phyloP scores from a whole-genome alignment of 2,888 invertebrate genomes.

The Lasioglossum zephyrum region DNA sequence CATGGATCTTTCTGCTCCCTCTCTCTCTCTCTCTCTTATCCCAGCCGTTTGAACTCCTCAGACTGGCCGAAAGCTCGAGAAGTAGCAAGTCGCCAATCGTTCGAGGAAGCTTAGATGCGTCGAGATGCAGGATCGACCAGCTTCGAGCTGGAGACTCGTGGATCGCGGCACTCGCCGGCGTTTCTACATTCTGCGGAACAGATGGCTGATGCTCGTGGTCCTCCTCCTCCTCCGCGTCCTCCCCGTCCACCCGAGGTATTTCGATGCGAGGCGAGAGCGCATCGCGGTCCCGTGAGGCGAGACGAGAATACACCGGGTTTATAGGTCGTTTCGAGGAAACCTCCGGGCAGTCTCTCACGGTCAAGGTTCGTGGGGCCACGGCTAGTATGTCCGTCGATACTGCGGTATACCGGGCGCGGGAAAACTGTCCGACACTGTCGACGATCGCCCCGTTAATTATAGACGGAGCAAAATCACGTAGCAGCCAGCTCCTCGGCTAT shows the following conservation, averaged over 20 bases:
- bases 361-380: slow-evolving; percentile 48
- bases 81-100: background rate
- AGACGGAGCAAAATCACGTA: slow-evolving; percentile 29
- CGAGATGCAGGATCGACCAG: background rate
- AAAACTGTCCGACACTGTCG: background rate
- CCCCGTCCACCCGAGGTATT: slow-evolving; percentile 1
- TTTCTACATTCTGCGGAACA: background rate
- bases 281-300: slow-evolving; percentile 3
- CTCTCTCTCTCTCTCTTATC: no score
- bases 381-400: background rate
- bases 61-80: no score
- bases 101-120: background rate
- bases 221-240: slow-evolving; percentile 3
- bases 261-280: background rate
- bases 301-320: slow-evolving; percentile 41
- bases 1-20: background rate
- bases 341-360: slow-evolving; percentile 34
- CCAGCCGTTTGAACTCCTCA: no score
- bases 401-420: background rate
- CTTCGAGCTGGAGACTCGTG: background rate
- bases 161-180: background rate
- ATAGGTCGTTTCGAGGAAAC: slow-evolving; percentile 29
- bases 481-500: background rate
- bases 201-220: background rate
- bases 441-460: slow-evolving; percentile 27